These are phyloP conservation scores for Drosophila prolongata DNA, from an alignment of 2,888 invertebrate genomes.

Conservation along the genomic window DNA sequence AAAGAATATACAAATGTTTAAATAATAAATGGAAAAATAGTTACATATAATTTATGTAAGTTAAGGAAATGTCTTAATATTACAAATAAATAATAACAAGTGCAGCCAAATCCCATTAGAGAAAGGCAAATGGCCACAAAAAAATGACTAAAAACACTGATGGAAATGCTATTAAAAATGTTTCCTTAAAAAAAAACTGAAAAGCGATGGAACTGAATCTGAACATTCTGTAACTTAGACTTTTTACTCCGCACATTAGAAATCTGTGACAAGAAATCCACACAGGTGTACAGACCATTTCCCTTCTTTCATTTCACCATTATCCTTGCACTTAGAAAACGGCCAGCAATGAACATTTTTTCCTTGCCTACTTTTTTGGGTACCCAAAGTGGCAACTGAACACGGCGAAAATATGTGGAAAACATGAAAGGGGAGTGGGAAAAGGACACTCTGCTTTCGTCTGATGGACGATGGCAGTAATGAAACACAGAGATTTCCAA, in stretches of 20 bases:
- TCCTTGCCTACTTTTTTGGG: slow-evolving; percentile 58
- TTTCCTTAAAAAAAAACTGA: neutral
- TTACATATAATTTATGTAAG: too few relatives aligned
- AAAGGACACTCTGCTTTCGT: neutral
- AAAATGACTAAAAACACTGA: neutral
- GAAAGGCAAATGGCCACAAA: neutral
- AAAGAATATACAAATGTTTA: neutral
- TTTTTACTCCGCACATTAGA: neutral
- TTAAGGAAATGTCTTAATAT: too few relatives aligned
- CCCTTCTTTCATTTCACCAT: neutral
- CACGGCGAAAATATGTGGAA: slow-evolving; percentile 13
- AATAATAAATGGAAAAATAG: too few relatives aligned
- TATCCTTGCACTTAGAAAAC: slow-evolving; percentile 1
- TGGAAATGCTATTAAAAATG: neutral
- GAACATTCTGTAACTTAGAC: neutral
- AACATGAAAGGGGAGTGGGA: neutral
- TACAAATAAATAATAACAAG: too few relatives aligned
- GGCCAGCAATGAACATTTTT: slow-evolving; percentile 5
- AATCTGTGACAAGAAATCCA: neutral
- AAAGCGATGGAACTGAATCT: neutral
- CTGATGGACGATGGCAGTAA: slow-evolving; percentile 58
- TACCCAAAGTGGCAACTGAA: slow-evolving; percentile 18
- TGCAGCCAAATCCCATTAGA: too few relatives aligned
- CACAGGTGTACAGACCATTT: neutral
- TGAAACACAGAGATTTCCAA: slow-evolving; percentile 63